Evolutionary conservation across 2,797 vertebrate species (phyloP).

Genomic region (Cyprinodon diabolis): DNA sequence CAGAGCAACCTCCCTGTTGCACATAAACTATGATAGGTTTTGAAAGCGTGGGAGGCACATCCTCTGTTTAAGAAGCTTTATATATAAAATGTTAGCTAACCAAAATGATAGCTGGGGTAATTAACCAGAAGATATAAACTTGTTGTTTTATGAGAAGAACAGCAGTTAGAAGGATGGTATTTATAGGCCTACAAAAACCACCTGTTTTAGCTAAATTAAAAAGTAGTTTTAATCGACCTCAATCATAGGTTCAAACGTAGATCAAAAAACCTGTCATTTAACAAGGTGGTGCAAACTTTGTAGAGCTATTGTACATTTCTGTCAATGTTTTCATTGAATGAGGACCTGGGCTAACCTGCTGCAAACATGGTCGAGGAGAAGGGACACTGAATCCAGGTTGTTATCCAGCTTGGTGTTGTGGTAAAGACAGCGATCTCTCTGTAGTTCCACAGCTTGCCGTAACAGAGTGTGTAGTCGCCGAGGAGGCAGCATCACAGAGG

Average conservation of each 20-base stretch:
- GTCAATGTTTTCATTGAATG: not conserved
- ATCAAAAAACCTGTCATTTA: not conserved
- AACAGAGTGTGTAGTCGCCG: conserved; percentile 95
- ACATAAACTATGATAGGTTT: too few species aligned
- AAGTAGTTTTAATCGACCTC: not conserved
- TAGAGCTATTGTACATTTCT: not conserved
- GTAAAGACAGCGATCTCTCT: conserved; percentile 98
- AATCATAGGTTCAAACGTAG: too few species aligned
- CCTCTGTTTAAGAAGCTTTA: too few species aligned
- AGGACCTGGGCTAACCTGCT: conserved; percentile 84
- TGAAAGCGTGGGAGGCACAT: too few species aligned
- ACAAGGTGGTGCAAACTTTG: not conserved
- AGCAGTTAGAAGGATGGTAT: not conserved
- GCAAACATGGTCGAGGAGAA: conserved; percentile 97
- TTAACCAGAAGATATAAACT: not conserved
- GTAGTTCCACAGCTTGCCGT: conserved; percentile 95
- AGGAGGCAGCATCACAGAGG: conserved; percentile 98
- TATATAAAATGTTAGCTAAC: not conserved
- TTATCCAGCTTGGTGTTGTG: conserved; percentile 98
- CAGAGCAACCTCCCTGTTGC: too few species aligned
- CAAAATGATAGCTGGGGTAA: not conserved
- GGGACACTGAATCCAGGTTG: conserved; percentile 94
- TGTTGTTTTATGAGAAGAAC: not conserved
- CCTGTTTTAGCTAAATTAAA: not conserved
- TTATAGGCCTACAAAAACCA: not conserved